Evolutionary conservation across 1,140 invertebrate genomes (phyloP), one percentile per base, ranked within the genome.

Genomic region (Eciton burchellii): DNA sequence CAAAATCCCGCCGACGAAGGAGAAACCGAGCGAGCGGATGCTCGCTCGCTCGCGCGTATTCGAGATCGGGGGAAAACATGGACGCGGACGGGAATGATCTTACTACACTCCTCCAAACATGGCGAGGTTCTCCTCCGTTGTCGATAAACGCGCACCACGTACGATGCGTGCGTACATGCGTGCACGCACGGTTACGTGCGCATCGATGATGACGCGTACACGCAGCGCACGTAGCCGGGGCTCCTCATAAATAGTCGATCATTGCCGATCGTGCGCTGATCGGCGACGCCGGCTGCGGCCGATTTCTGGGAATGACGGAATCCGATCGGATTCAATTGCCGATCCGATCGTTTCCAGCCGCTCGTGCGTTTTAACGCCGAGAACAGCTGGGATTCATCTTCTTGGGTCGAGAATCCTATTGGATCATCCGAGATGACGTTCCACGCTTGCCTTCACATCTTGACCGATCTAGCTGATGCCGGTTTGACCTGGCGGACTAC

Each of bases 41-140:
- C 57, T 62, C 35, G 41, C 11, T 26, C 19, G 26, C 26, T 24
- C 5, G 16, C 45, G 26, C 8, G 12, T 3, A 19, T 16, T 47
- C 60, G 57, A 47, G 57, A 63, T 29, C 49, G 63, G 49, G 62
- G 65, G 63, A 72, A 82, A 82, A 71, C 84, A 35, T 35, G 35
- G 73, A 43, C 59, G 43, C 11, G 54, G 3, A 76, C 16, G 41
- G 3, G 41, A 6, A 8, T 52, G 54, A 59, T 76, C 63, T 68
- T 63, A 65, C 54, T 35, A 35, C 35, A 35, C 2, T 84, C 82
- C 52, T 47, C 90, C 88, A 91, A 90, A 91, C 89, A 90, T 91
- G 90, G 90, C 83, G 89, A 84, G 85, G 11, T 47, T 77, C 35
- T 77, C 35, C 16, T 49, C 43, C 26, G 21, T 21, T 19, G 29